Base-by-base conservation (phyloP, 2,797 vertebrate genomes). In the Okamejei kenojei region DNA sequence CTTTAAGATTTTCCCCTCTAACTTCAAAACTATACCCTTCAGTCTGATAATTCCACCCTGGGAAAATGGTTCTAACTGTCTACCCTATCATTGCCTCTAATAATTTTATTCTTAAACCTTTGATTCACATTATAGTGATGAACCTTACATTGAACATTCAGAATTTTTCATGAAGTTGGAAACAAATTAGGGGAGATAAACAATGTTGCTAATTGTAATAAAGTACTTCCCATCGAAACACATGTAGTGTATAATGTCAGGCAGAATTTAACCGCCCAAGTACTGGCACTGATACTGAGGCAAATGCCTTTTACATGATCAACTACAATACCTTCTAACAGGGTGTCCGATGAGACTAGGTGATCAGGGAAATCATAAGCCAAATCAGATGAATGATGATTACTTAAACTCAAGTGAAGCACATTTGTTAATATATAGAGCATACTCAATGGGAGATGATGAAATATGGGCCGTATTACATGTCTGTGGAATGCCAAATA, bases 371-470 rank as follows among this genome's bases (percentile, higher is more conserved):
- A 65, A 88, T 88, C 63, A 88, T 29, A 88, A 63, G 61, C 84
- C 84, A 88, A 88, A 68, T 68, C 84, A 88, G 84, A 88, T 88
- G 63, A 88, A 88, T 88, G 84, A 88, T 88, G 68, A 88, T 88
- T 88, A 88, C 84, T 68, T 88, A 88, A 88, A 88, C 84, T 88
- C 61, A 68, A 88, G 84, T 88, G 63, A 88, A 88, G 84, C 84
- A 68, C 84, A 88, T 88, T 88, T 68, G 63, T 88, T 88, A 88
- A 88, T 68, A 68, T 65, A 88, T 88, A 35, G 63, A 88, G 63
- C n/a, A 88, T 68, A n/a, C 63, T 88, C 84, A 88, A 68, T 88
- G 84, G 84, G 84, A 88, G 61, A 65, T 68, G 84, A 88, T 88
- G 84, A 88, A 88, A 88, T 68, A 88, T 88, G 84, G n/a, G 84